Base-by-base conservation (phyloP, 2,113 vertebrate species). In the Elaphurus davidianus region DNA sequence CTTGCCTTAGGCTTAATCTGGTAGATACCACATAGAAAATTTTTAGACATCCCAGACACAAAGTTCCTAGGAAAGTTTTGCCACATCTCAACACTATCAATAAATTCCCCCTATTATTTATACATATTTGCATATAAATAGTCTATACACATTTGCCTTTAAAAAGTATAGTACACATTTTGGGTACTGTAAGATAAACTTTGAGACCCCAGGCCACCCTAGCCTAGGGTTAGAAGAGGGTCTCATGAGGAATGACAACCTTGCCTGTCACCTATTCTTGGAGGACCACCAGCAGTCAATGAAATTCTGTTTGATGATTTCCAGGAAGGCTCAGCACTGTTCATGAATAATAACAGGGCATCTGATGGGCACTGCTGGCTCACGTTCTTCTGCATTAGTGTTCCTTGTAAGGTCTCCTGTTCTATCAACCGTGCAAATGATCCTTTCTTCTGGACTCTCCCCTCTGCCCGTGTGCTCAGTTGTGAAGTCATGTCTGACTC, bases 1-100 rank as follows among this genome's bases (percentile, higher is more conserved):
- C 45, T 84, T 36, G 45, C 84, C 91, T 86, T 16, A n/a, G 85
- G 40, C 8, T 97, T 95, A 84, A 97, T 89, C 87, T 96, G 17
- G 0, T 54, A 87, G 25, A 97, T 1, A 0, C 33, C 47, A 96
- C 52, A 50, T 9, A 64, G 83, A 96, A 90, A 93, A 74, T 47
- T 54, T 94, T 94, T 74, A 76, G 36, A 83, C 87, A 87, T 90
- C 67, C 89, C 87, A 67, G 54, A 82, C 76, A 90, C 54, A 47
- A 83, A 76, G 17, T 87, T 94, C 74, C 92, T 36, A 40, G 54
- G 14, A 57, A 90, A 92, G 21, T 90, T 85, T 85, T 33, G 47
- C 62, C 52, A 52, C 9, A 2, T 85, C 43, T 28, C 1, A 7
- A 43, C 36, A 43, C 40, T 40, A 67, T 67, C 83, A 28, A 16